A percentile compares a stretch with the other conserved stretches of the same genome.
phyloP scores from a whole-genome alignment of 2,888 invertebrate species.

The Zhuqinia jingwanae region DNA sequence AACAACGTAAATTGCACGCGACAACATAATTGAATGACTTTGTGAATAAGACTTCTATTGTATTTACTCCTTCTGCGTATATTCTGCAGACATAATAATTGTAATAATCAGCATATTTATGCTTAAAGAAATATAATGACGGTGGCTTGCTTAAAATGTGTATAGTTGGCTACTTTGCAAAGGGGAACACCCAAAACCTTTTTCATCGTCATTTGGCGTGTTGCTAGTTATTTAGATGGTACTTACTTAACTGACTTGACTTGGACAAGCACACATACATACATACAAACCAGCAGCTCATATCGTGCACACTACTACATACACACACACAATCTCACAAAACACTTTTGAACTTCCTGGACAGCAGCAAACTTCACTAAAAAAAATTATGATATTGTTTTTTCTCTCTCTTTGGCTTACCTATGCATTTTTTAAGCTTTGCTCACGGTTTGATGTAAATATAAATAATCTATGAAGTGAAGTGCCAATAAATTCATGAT shows the following conservation, averaged over 20 bases:
- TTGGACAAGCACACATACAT: not conserved
- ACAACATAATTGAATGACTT: slow-evolving; percentile 61
- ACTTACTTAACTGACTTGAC: not conserved
- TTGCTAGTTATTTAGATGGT: slow-evolving; percentile 13
- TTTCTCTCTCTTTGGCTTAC: not conserved
- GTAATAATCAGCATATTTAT: slow-evolving; percentile 31
- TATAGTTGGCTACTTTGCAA: slow-evolving; percentile 11
- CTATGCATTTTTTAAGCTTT: slow-evolving; percentile 21
- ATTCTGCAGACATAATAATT: not conserved
- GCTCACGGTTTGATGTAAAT: slow-evolving; percentile 19
- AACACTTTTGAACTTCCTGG: slow-evolving; percentile 58
- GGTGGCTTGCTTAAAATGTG: not conserved
- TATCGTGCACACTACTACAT: slow-evolving; percentile 21
- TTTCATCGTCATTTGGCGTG: slow-evolving; percentile 51
- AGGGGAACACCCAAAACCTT: slow-evolving; percentile 66
- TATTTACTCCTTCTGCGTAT: slow-evolving; percentile 1
- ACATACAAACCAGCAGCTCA: slow-evolving; percentile 6
- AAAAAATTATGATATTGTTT: no score
- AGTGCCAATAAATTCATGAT: slow-evolving; percentile 37
- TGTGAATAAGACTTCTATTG: slow-evolving; percentile 60
- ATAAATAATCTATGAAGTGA: slow-evolving; percentile 45
- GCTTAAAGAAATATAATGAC: slow-evolving; percentile 12
- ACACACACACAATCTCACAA: no score
- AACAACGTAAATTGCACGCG: slow-evolving; percentile 54
- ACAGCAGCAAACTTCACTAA: no score